phyloP scores from a whole-genome alignment of 2,113 vertebrate genomes.

The Balaeniceps rex region DNA sequence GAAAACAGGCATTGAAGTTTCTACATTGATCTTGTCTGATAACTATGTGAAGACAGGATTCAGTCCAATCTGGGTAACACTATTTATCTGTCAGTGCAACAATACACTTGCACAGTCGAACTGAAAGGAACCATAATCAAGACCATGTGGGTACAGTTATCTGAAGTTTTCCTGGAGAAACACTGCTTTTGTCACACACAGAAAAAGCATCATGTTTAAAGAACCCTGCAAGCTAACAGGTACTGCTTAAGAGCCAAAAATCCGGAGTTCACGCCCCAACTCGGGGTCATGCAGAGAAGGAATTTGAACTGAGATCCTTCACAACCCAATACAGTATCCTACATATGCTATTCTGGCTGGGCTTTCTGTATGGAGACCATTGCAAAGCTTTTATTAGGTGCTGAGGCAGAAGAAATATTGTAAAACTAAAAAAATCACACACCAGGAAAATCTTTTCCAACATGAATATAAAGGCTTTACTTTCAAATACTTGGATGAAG shows the following conservation, averaged over 20 bases:
- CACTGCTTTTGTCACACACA: background rate
- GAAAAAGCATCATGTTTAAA: background rate
- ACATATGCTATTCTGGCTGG: background rate
- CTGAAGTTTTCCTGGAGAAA: background rate
- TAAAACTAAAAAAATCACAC: background rate
- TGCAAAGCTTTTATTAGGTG: background rate
- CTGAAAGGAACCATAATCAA: background rate
- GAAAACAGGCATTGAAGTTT: background rate
- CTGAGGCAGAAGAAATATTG: background rate
- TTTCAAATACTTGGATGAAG: background rate
- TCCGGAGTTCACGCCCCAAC: background rate
- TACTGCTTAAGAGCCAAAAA: background rate
- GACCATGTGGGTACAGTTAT: background rate
- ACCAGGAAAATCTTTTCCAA: background rate
- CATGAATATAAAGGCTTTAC: background rate
- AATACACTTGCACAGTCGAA: background rate
- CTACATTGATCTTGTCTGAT: background rate
- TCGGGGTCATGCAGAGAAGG: background rate
- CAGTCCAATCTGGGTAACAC: background rate
- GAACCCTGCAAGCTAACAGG: background rate
- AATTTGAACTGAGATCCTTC: background rate
- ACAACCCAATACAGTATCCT: background rate
- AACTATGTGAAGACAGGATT: background rate
- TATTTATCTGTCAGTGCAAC: background rate
- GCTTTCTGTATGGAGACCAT: background rate